Percentiles rank a stretch among this genome's conserved stretches.
Conservation (phyloP, 2,113 vertebrate genomes). For the Sapayoa aenigma region DNA sequence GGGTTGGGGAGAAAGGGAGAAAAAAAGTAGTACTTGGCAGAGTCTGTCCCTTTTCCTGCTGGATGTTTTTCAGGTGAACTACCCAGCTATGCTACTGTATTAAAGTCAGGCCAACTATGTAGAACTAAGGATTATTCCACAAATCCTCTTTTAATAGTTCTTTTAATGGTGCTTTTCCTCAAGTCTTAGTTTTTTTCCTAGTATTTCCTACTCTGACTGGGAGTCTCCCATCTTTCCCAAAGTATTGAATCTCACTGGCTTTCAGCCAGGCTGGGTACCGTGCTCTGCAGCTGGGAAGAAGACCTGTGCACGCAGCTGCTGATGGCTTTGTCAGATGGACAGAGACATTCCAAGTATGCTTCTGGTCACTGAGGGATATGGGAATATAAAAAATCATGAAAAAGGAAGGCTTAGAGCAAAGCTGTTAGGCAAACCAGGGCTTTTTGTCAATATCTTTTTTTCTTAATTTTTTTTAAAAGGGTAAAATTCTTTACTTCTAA, state of each 20-base stretch:
- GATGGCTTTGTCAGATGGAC: conserved; percentile 70
- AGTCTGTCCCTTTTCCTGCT: background rate
- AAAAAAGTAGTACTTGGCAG: background rate
- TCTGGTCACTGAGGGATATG: conserved; percentile 59
- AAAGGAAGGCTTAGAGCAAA: conserved; percentile 28
- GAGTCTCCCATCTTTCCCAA: background rate
- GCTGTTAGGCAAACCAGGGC: background rate
- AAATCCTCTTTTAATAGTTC: conserved; percentile 10
- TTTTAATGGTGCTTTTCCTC: conserved; percentile 4
- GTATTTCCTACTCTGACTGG: background rate
- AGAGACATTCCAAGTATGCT: conserved; percentile 66
- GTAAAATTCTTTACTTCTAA: background rate
- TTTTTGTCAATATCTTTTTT: background rate
- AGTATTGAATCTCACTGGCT: background rate
- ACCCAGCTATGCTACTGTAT: background rate
- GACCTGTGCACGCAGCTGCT: conserved; percentile 1
- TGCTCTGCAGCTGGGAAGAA: background rate
- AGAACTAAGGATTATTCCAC: conserved; percentile 32
- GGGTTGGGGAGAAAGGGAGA: background rate
- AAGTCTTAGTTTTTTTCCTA: conserved; percentile 18
- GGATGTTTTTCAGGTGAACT: conserved; percentile 56
- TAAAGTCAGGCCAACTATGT: conserved; percentile 7
- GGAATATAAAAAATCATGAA: conserved; percentile 41
- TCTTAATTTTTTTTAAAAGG: background rate
- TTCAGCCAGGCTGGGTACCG: background rate